Percentiles rank a stretch among this genome's conserved stretches.
Conservation (phyloP, 2,888 invertebrate species). For the Chrysotoxum bicinctum region DNA sequence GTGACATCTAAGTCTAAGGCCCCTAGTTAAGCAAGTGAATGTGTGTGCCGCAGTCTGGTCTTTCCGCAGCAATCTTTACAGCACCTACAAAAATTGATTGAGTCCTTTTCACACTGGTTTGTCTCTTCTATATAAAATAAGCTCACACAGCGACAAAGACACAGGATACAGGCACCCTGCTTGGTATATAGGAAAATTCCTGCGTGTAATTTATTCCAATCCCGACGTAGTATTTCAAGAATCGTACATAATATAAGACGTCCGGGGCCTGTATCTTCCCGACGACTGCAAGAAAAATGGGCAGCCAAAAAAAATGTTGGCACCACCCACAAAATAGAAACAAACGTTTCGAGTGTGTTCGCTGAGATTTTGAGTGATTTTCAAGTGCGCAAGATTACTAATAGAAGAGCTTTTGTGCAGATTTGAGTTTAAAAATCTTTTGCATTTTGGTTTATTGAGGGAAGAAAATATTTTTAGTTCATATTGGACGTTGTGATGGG, state of each 20-base stretch:
- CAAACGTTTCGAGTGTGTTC: conserved; percentile 52
- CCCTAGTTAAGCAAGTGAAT: conserved; percentile 3
- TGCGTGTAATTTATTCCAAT: conserved; percentile 77
- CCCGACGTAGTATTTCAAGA: conserved; percentile 76
- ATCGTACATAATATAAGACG: conserved; percentile 75
- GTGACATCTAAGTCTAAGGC: conserved; percentile 33
- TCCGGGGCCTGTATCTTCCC: conserved; percentile 72
- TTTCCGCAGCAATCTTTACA: conserved; percentile 18
- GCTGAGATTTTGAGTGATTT: conserved; percentile 56
- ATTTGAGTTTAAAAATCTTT: conserved; percentile 12
- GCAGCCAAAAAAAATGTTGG: conserved; percentile 72
- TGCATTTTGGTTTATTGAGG: background rate
- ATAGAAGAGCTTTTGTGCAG: conserved; percentile 65
- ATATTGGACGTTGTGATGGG: background rate
- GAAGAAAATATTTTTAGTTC: background rate
- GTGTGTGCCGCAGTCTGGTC: conserved; percentile 25
- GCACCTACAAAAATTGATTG: conserved; percentile 66
- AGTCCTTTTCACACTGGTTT: conserved; percentile 59
- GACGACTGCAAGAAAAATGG: conserved; percentile 75
- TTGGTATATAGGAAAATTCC: conserved; percentile 68
- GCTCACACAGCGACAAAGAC: conserved; percentile 30
- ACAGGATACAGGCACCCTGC: conserved; percentile 38
- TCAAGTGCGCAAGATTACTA: conserved; percentile 32
- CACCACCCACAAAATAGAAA: conserved; percentile 72
- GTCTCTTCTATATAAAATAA: conserved; percentile 41